Conservation (phyloP, 2,797 vertebrate species). For the Clarias platycephalus region DNA sequence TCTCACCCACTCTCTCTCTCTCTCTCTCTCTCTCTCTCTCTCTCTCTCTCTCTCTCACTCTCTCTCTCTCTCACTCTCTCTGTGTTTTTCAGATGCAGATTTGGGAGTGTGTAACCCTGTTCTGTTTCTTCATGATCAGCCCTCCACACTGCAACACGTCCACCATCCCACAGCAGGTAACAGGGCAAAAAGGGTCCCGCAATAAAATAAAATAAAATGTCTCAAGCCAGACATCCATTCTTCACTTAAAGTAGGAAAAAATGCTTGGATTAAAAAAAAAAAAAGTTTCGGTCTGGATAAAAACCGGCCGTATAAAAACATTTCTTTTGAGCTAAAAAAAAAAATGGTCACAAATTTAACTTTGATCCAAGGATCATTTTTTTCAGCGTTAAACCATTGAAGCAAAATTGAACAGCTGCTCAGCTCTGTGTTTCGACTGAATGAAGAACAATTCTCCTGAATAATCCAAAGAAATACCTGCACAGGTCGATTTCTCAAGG, state of each 20-base stretch:
- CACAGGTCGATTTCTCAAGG: neutral
- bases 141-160: constrained; percentile 25
- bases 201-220: neutral
- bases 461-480: neutral
- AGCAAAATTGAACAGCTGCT: neutral
- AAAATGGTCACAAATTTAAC: neutral
- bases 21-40: neutral
- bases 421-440: neutral
- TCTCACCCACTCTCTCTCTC: neutral
- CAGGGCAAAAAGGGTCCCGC: neutral
- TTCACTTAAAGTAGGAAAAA: neutral
- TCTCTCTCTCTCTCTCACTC: too few species aligned
- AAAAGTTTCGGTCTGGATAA: neutral
- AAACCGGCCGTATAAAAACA: neutral
- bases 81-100: constrained; percentile 44
- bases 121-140: constrained; percentile 35
- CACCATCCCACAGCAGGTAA: constrained; percentile 42
- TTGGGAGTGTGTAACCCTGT: constrained; percentile 42
- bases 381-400: neutral
- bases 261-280: neutral
- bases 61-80: constrained; percentile 4
- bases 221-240: neutral
- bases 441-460: neutral
- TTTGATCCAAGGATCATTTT: neutral
- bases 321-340: neutral